Base-by-base conservation (phyloP, 2,113 vertebrate species). In the Anolis sagrei region DNA sequence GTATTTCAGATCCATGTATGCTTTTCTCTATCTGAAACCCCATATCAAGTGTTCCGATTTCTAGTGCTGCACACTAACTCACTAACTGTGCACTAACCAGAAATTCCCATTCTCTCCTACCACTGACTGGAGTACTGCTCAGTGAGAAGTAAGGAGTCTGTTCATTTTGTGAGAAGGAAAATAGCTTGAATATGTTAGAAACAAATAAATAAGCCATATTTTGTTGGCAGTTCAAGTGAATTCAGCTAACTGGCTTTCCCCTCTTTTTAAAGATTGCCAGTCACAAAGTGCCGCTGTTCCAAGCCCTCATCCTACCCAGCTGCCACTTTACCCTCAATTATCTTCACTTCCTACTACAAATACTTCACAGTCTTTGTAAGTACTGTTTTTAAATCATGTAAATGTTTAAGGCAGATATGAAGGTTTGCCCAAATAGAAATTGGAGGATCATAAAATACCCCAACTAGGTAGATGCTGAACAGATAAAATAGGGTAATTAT, bases 341-440 rank as follows among this genome's bases (percentile, higher is more conserved):
- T 92, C 96, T 83, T 88, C 95, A 85, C 76, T 92, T 78, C 3
- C 84, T 87, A 54, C 88, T 51, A 25, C 84, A 82, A 94, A 94
- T 64, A 78, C 90, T 89, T 95, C 93, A 88, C 89, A 91, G 5
- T 44, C 91, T 69, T 49, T 0, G 96, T 97, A 93, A 96, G 97
- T 96, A 91, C 51, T 64, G 13, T 32, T 32, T 84, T 77, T 32
- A 62, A 74, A 49, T 0, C 21, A 79, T 61, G 34, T 78, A 74
- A 14, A 62, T 8, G 5, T 64, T 66, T 48, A 86, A n/a, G 18
- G 29, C 25, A 27, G 9, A 7, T 80, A n/a, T 81, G 25, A 75
- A 7, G 32, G 7, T 49, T 34, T 66, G 73, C 39, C 16, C 23
- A 83, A 23, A 54, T 62, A 25, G 58, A n/a, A n/a, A 61, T 18